Percentiles rank a stretch among this genome's conserved stretches.
Evolutionary conservation across 2,113 vertebrate species (phyloP).

Genomic region (Engraulis encrasicolus): DNA sequence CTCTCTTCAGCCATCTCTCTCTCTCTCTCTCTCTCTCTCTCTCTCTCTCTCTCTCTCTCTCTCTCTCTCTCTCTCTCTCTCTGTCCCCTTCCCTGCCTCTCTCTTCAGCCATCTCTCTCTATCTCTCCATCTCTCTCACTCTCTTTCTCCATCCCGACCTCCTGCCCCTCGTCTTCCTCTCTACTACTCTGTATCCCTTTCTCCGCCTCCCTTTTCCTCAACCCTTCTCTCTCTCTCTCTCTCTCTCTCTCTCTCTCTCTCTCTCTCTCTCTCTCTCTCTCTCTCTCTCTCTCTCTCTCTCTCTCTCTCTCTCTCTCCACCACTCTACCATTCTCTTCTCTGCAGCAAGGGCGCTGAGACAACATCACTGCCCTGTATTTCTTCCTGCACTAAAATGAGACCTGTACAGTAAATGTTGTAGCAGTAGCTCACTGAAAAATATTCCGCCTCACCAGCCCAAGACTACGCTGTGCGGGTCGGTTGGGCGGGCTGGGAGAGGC

Average conservation of each 20-base stretch:
- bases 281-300: neutral
- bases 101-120: neutral
- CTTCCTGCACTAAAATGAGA: neutral
- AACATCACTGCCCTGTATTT: neutral
- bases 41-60: neutral
- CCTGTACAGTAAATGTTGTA: neutral
- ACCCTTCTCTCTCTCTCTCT: neutral
- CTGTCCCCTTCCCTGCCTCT: neutral
- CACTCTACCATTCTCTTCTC: neutral
- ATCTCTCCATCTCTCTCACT: neutral
- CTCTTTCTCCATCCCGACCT: neutral
- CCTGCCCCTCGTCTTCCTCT: neutral
- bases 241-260: neutral
- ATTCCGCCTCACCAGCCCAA: neutral
- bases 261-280: neutral
- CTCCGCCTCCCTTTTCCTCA: neutral
- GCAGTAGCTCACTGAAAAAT: neutral
- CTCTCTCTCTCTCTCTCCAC: neutral
- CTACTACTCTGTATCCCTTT: neutral
- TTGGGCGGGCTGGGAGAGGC: too few species aligned
- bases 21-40: neutral
- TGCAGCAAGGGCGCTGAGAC: neutral
- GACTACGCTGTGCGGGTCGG: too few species aligned
- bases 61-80: neutral
- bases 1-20: neutral